Evolutionary conservation across 2,113 vertebrate genomes (phyloP).

Genomic region (Nerophis ophidion): DNA sequence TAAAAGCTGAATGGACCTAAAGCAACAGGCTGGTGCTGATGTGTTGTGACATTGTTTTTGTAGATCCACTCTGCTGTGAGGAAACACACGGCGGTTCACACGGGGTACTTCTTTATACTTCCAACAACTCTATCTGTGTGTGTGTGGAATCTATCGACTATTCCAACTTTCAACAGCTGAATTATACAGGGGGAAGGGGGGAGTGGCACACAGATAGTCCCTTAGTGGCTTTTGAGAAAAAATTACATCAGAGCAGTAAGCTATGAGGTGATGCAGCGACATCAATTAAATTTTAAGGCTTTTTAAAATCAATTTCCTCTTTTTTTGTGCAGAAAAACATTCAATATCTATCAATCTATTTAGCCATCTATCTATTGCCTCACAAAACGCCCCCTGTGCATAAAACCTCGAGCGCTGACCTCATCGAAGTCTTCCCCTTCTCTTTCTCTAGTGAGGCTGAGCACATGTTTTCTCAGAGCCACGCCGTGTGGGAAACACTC

Average conservation of each 20-base stretch:
- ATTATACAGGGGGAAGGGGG: neutral
- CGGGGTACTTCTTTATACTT: constrained; percentile 34
- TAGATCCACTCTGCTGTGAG: constrained; percentile 56
- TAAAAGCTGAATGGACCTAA: constrained; percentile 45
- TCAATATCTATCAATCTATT: too few species aligned
- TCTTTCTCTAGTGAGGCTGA: constrained; percentile 17
- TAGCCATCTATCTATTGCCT: too few species aligned
- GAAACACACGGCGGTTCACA: constrained; percentile 54
- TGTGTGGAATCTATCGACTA: neutral
- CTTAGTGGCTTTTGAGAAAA: too few species aligned
- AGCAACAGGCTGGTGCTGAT: constrained; percentile 63
- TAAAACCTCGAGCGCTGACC: constrained; percentile 10
- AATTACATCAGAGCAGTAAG: too few species aligned
- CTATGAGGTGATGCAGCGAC: neutral
- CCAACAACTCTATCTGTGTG: constrained; percentile 20
- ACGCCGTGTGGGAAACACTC: constrained; percentile 54
- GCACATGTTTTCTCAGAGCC: constrained; percentile 46
- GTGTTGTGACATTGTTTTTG: constrained; percentile 68
- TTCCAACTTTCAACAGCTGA: too few species aligned
- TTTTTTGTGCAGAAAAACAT: too few species aligned
- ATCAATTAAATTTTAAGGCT: neutral
- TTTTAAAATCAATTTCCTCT: too few species aligned
- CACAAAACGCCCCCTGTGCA: constrained; percentile 1
- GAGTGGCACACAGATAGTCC: neutral
- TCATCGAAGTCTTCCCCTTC: constrained; percentile 21